Evolutionary conservation across 2,888 invertebrate genomes (phyloP).

Genomic region (Caenorhabditis sp.): DNA sequence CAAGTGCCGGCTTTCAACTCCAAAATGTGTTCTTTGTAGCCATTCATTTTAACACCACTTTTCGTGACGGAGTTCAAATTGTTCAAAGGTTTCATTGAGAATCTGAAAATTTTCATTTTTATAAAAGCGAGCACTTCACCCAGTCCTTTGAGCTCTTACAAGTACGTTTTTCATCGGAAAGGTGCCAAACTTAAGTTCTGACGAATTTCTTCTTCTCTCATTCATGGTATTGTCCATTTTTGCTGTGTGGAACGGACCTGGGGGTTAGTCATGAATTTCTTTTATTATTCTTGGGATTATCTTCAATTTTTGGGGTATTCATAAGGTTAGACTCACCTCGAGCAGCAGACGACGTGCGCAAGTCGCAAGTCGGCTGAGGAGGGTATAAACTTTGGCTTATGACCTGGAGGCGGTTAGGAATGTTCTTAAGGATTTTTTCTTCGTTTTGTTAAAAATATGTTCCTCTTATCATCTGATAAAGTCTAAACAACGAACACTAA

Average conservation of each 20-base stretch:
- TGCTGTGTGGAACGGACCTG: not conserved
- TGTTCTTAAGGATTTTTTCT: not conserved
- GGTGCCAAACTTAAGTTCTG: too few species aligned
- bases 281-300: not conserved
- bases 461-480: not conserved
- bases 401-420: not conserved
- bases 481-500: too few species aligned
- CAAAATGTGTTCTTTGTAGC: too few species aligned
- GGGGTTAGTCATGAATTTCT: not conserved
- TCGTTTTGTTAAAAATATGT: not conserved
- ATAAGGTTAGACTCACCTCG: not conserved
- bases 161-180: not conserved
- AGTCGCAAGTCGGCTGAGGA: too few species aligned
- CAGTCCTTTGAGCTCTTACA: not conserved
- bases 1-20: too few species aligned
- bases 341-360: not conserved
- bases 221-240: not conserved
- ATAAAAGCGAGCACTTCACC: not conserved
- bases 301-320: not conserved
- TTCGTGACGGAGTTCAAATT: too few species aligned
- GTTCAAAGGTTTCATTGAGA: not conserved
- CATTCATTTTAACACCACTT: too few species aligned
- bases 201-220: not conserved
- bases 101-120: not conserved
- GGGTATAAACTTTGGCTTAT: not conserved